Evolutionary conservation across 2,113 vertebrate genomes (phyloP).

Genomic region (Bos indicus): DNA sequence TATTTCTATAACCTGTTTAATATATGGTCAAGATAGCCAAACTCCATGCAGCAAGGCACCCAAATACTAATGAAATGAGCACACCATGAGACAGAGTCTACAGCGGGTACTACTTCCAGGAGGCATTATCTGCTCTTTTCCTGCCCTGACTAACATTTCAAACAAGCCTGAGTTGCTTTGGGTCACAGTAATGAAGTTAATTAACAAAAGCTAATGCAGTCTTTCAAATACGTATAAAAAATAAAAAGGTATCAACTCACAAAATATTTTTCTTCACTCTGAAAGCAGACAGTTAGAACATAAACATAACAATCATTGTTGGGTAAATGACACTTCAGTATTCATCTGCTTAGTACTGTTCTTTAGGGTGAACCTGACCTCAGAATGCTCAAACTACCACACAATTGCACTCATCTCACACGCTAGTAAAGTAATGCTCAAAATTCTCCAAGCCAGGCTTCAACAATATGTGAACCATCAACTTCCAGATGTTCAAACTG

Average conservation of each 20-base stretch:
- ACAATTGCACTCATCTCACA: not conserved
- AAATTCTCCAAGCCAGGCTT: not conserved
- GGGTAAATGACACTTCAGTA: not conserved
- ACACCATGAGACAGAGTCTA: not conserved
- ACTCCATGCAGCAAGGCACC: not conserved
- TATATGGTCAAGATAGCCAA: not conserved
- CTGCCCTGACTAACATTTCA: not conserved
- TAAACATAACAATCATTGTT: not conserved
- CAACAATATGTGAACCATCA: rapidly evolving
- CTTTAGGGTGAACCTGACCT: not conserved
- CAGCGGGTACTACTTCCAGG: not conserved
- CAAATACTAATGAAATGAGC: not conserved
- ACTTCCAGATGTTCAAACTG: not conserved
- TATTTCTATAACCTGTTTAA: not conserved
- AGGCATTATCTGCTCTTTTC: not conserved
- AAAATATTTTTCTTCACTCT: not conserved
- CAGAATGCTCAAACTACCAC: not conserved
- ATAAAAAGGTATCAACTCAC: not conserved
- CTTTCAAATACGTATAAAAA: not conserved
- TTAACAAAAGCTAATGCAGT: not conserved
- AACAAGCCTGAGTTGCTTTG: not conserved
- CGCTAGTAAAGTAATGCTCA: not conserved
- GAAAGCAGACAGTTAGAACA: not conserved
- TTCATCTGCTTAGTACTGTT: not conserved
- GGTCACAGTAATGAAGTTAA: not conserved